Evolutionary conservation across 2,888 invertebrate species (phyloP).

Genomic region (Erynnis tages): DNA sequence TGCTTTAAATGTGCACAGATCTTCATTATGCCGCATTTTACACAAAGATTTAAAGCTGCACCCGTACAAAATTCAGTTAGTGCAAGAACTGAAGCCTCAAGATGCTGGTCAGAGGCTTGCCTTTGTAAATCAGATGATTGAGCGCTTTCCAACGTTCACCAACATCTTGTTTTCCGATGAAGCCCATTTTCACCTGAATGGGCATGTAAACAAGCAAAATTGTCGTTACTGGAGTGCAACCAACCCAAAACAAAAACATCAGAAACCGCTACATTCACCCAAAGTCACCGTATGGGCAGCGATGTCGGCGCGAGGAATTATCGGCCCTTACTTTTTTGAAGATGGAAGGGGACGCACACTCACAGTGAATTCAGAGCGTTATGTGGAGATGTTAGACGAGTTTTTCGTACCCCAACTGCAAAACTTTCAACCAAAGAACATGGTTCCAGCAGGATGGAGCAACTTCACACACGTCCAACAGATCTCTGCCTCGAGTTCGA

Average conservation of each 20-base stretch:
- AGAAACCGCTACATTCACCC: constrained; percentile 32
- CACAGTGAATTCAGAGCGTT: constrained; percentile 28
- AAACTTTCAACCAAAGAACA: constrained; percentile 33
- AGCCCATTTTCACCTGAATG: constrained; percentile 33
- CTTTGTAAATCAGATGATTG: constrained; percentile 18
- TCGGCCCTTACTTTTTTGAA: constrained; percentile 39
- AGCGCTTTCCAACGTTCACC: constrained; percentile 20
- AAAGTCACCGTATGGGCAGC: constrained; percentile 35
- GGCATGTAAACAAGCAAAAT: constrained; percentile 34
- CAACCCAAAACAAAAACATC: constrained; percentile 34
- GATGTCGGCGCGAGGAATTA: constrained; percentile 33
- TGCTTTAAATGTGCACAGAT: constrained; percentile 28
- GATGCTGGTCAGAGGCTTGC: constrained; percentile 10
- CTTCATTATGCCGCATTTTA: constrained; percentile 29
- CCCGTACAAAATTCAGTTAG: constrained; percentile 30
- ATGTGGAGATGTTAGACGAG: constrained; percentile 29
- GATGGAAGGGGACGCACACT: constrained; percentile 27
- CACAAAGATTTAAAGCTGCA: constrained; percentile 29
- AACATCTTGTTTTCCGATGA: constrained; percentile 31
- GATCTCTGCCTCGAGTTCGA: background rate
- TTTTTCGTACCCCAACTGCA: constrained; percentile 31
- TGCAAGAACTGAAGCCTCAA: constrained; percentile 25
- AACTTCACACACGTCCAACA: background rate
- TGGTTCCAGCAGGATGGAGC: constrained; percentile 26
- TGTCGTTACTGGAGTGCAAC: constrained; percentile 33